Percentiles rank a stretch among this genome's conserved stretches.
Evolutionary conservation across 2,113 vertebrate species (phyloP).

Genomic region (Zeus faber): DNA sequence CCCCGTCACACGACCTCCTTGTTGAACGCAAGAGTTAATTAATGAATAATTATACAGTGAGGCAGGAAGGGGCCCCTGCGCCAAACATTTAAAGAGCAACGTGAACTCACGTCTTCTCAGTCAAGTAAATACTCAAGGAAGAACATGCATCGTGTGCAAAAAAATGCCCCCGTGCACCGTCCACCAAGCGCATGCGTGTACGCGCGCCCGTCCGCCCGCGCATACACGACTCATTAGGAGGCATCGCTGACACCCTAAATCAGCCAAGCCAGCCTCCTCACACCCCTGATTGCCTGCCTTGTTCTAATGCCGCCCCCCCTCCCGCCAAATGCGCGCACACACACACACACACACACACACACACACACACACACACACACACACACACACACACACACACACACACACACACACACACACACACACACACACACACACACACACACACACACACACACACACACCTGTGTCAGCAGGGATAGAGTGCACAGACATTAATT

Average conservation of each 20-base stretch:
- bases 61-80: too few relatives aligned
- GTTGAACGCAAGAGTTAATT: too few relatives aligned
- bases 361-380: slow-evolving; percentile 13
- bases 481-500: slow-evolving; percentile 42
- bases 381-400: slow-evolving; percentile 21
- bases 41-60: too few relatives aligned
- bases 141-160: too few relatives aligned
- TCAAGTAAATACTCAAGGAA: too few relatives aligned
- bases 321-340: slow-evolving; percentile 53
- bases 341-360: slow-evolving; percentile 2
- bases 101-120: too few relatives aligned
- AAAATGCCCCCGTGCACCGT: too few relatives aligned
- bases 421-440: slow-evolving; percentile 6
- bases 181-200: neutral
- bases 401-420: slow-evolving; percentile 18
- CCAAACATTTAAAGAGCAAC: too few relatives aligned
- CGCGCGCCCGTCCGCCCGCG: slow-evolving; percentile 1
- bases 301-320: slow-evolving; percentile 31
- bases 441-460: slow-evolving; percentile 9
- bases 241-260: slow-evolving; percentile 33
- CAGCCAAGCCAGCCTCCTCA: slow-evolving; percentile 29
- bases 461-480: slow-evolving; percentile 48
- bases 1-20: too few relatives aligned
- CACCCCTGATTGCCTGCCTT: slow-evolving; percentile 23
- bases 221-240: slow-evolving; percentile 29